Evolutionary conservation across 2,113 vertebrate genomes (phyloP).

Genomic region (Calyptommatus sinebrachiatus): DNA sequence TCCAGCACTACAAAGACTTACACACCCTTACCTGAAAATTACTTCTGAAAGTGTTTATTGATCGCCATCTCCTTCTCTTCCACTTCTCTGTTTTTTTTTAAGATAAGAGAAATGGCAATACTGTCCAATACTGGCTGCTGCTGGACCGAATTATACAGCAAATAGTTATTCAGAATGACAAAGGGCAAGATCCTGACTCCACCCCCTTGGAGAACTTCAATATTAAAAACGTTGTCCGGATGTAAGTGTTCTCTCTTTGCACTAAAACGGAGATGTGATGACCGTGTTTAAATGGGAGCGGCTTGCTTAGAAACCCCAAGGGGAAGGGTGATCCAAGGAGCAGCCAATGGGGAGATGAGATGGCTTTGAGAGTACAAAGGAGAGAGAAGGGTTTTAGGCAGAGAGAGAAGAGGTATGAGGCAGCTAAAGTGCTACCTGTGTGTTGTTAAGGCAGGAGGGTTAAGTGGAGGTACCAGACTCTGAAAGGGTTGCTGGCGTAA

Average conservation of each 20-base stretch:
- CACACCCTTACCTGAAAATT: background rate
- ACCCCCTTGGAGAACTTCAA: slow-evolving; percentile 98
- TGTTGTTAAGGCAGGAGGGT: too few species aligned
- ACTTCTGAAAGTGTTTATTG: background rate
- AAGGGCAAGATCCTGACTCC: slow-evolving; percentile 94
- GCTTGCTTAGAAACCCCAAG: too few species aligned
- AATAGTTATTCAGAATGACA: slow-evolving; percentile 96
- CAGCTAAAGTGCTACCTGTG: too few species aligned
- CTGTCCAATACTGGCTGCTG: slow-evolving; percentile 97
- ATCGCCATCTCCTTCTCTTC: background rate
- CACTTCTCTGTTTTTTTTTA: slow-evolving; percentile 12
- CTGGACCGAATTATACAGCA: slow-evolving; percentile 97
- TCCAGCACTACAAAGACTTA: too few species aligned
- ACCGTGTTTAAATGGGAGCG: too few species aligned
- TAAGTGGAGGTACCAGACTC: too few species aligned
- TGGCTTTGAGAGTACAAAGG: too few species aligned
- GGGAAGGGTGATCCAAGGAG: too few species aligned
- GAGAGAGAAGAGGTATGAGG: too few species aligned
- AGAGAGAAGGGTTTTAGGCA: too few species aligned
- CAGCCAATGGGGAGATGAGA: too few species aligned
- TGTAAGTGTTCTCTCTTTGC: slow-evolving; percentile 77
- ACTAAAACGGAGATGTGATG: background rate
- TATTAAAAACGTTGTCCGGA: slow-evolving; percentile 96
- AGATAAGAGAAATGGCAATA: slow-evolving; percentile 98
- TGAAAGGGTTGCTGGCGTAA: too few species aligned